Percentiles rank a stretch among this genome's conserved stretches.
These are phyloP conservation scores for Paedocypris sp. DNA, from an alignment of 2,113 vertebrate genomes.

Conservation along the genomic window DNA sequence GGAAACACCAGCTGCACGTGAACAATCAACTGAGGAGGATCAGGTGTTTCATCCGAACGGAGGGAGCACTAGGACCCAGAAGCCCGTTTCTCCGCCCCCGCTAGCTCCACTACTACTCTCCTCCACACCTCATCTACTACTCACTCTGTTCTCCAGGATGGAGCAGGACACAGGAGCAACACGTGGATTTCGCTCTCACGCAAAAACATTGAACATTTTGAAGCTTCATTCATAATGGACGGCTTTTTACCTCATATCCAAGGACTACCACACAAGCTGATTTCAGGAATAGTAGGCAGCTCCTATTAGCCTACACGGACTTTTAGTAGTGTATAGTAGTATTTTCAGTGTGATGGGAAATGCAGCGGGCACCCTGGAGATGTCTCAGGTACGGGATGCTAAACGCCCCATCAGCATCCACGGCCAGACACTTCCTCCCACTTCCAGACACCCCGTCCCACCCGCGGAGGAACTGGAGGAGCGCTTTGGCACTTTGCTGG, in stretches of 20 bases:
- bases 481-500: constrained; percentile 70
- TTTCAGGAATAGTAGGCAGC: too few relatives aligned
- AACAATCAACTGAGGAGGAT: neutral
- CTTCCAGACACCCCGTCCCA: constrained; percentile 66
- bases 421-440: constrained; percentile 34
- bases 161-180: neutral
- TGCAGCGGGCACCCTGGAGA: constrained; percentile 67
- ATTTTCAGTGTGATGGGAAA: constrained; percentile 65
- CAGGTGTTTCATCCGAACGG: neutral
- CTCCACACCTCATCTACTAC: constrained; percentile 8
- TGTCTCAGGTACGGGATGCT: constrained; percentile 44
- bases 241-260: neutral
- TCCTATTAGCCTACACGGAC: too few relatives aligned
- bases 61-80: constrained; percentile 14
- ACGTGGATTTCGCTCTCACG: too few relatives aligned
- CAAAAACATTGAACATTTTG: too few relatives aligned
- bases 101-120: neutral
- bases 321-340: neutral
- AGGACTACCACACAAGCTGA: too few relatives aligned
- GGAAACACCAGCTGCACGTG: neutral
- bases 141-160: constrained; percentile 12
- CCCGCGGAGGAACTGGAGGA: constrained; percentile 70
- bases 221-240: too few relatives aligned
- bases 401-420: constrained; percentile 22
- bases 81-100: neutral